phyloP scores from a whole-genome alignment of 2,113 vertebrate genomes.

The Poicephalus gulielmi region DNA sequence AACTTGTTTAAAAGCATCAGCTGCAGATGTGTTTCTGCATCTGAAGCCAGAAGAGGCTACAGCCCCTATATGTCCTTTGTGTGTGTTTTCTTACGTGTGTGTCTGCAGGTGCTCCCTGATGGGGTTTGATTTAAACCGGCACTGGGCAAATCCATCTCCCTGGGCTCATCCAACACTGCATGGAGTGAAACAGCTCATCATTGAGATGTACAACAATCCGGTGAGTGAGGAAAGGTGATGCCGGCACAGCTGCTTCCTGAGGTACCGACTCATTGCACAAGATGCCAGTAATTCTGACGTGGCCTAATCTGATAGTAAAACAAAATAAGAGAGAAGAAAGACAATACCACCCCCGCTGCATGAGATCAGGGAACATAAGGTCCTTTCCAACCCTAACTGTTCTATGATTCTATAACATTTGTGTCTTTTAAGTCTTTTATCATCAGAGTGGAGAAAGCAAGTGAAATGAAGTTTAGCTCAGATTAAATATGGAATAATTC shows the following conservation, averaged over 20 bases:
- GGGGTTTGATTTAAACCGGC: constrained; percentile 97
- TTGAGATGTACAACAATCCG: constrained; percentile 93
- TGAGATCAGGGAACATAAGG: background rate
- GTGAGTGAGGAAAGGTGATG: constrained; percentile 75
- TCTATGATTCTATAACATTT: too few relatives aligned
- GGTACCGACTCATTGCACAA: background rate
- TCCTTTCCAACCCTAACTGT: too few relatives aligned
- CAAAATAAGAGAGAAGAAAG: background rate
- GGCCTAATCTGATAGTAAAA: background rate
- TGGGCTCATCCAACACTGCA: constrained; percentile 97
- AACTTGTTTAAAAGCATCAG: background rate
- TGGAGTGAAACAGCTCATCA: constrained; percentile 93
- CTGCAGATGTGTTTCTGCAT: background rate
- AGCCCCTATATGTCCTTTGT: background rate
- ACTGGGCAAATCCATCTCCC: constrained; percentile 95
- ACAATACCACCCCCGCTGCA: background rate
- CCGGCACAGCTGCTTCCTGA: background rate
- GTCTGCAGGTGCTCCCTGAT: constrained; percentile 91
- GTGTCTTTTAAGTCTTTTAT: background rate
- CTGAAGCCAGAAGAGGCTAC: background rate
- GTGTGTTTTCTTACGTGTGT: background rate
- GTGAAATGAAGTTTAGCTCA: background rate
- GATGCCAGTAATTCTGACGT: background rate
- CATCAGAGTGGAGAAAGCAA: background rate
- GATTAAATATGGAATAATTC: background rate